Percentiles rank a stretch among this genome's conserved stretches.
These are phyloP conservation scores for Clupea harengus DNA, from an alignment of 2,113 vertebrate genomes.

Conservation along the genomic window DNA sequence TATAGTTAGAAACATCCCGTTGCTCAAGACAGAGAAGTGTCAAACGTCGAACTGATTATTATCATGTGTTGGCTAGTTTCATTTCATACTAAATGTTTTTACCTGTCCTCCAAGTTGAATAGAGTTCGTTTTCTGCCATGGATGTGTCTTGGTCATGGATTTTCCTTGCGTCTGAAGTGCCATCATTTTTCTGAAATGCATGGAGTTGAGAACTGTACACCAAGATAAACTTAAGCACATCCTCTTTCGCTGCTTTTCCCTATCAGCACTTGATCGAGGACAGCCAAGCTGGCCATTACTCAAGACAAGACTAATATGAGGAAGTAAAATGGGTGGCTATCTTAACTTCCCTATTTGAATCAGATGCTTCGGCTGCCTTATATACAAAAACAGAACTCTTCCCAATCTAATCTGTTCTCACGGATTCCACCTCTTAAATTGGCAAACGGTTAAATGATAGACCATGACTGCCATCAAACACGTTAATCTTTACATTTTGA, in stretches of 20 bases:
- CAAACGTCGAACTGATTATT: not conserved
- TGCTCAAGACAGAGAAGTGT: not conserved
- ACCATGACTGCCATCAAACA: not conserved
- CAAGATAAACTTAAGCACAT: slow-evolving; percentile 34
- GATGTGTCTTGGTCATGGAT: slow-evolving; percentile 45
- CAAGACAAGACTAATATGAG: slow-evolving; percentile 62
- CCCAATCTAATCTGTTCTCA: not conserved
- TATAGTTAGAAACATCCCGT: not conserved
- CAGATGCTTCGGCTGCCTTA: not conserved
- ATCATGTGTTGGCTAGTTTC: not conserved
- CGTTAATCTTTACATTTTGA: not conserved
- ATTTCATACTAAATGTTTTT: slow-evolving; percentile 23
- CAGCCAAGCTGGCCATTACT: slow-evolving; percentile 55
- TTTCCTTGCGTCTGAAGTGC: slow-evolving; percentile 46
- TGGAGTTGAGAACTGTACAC: slow-evolving; percentile 43
- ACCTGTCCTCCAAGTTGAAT: slow-evolving; percentile 78
- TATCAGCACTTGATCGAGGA: slow-evolving; percentile 51
- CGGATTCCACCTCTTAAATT: not conserved
- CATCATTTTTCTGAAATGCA: slow-evolving; percentile 64
- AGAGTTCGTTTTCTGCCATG: slow-evolving; percentile 84
- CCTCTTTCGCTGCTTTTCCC: slow-evolving; percentile 59
- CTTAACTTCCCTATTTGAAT: slow-evolving; percentile 63
- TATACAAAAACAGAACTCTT: not conserved
- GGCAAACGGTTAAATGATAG: not conserved
- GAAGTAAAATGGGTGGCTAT: slow-evolving; percentile 45